Evolutionary conservation across 2,113 vertebrate species (phyloP).

Genomic region (Mugil cephalus): DNA sequence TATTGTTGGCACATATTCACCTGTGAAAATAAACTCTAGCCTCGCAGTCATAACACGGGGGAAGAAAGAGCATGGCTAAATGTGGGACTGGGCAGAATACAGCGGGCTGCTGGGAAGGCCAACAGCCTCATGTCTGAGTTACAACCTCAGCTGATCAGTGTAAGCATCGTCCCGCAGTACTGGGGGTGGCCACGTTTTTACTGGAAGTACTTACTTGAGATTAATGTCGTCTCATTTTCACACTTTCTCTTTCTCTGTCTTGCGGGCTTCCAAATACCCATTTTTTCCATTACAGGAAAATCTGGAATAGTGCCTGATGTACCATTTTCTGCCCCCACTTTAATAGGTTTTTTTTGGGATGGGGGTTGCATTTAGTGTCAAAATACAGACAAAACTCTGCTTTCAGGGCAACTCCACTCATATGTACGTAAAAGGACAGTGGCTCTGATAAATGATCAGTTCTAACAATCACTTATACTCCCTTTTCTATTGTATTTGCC

Average conservation of each 20-base stretch:
- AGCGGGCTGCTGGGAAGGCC: conserved; percentile 15
- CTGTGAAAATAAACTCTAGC: conserved; percentile 31
- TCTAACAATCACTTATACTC: no score
- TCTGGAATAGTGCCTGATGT: conserved; percentile 4
- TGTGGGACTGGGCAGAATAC: neutral
- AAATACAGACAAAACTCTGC: neutral
- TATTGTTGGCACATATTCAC: conserved; percentile 21
- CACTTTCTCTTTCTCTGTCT: neutral
- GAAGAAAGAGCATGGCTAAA: neutral
- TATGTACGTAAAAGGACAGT: neutral
- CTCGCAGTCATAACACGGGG: conserved; percentile 21
- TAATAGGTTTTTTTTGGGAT: neutral
- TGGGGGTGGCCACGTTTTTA: conserved; percentile 33
- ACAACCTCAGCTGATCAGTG: conserved; percentile 34
- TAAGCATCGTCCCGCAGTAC: conserved; percentile 26
- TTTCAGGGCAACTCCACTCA: neutral
- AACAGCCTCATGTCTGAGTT: conserved; percentile 7
- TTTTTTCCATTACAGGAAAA: conserved; percentile 6
- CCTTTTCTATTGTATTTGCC: neutral
- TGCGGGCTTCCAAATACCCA: neutral
- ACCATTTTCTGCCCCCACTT: neutral
- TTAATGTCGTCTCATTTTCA: conserved; percentile 18
- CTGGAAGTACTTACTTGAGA: conserved; percentile 41
- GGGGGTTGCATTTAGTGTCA: neutral
- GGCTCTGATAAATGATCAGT: neutral